Base-by-base conservation (phyloP, 1,140 invertebrate species). In the Heliothis virescens region DNA sequence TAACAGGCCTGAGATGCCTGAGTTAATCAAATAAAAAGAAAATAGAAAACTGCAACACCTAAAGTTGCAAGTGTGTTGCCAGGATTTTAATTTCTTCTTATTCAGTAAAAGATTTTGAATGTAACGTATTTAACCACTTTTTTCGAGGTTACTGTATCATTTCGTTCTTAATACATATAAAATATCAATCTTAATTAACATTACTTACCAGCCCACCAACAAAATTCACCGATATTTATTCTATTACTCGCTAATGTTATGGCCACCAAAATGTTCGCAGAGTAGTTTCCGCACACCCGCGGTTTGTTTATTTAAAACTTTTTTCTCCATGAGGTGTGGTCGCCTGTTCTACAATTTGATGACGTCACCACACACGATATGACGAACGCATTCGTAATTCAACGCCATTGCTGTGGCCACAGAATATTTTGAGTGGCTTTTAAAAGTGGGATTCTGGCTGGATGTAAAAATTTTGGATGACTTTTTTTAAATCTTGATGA, bases 231-330 rank as follows among this genome's bases (percentile, higher is more conserved):
- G 9, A 9, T 41, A 0, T 41, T 41, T 7, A 41, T 7, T 41
- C 9, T 41, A 41, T 41, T 1, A 7, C 21, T 13, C 29, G 69
- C 74, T 34, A 0, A 18, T 81, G 82, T 82, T 53, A 21, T 87
- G 84, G 88, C 86, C 83, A 53, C 77, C 77, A 57, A 16, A 12
- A 48, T 34, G 74, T 76, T 74, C 26, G 60, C 29, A 72, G 79
- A 82, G 79, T 52, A 88, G 86, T 88, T 87, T 84, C 83, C 71
- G 72, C 79, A 60, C 81, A 85, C 73, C 81, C 73, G 82, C 65
- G 82, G 84, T 82, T 86, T 89, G 88, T 89, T 89, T 89, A 87
- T 87, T 86, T 82, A 83, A 82, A 88, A 87, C 84, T 86, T 89
- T 90, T 90, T 90, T 75, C 72, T 85, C 79, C 85, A 62, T 59